These are phyloP conservation scores for Drosophila nigricruria DNA, from an alignment of 2,888 invertebrate genomes.

Conservation along the genomic window DNA sequence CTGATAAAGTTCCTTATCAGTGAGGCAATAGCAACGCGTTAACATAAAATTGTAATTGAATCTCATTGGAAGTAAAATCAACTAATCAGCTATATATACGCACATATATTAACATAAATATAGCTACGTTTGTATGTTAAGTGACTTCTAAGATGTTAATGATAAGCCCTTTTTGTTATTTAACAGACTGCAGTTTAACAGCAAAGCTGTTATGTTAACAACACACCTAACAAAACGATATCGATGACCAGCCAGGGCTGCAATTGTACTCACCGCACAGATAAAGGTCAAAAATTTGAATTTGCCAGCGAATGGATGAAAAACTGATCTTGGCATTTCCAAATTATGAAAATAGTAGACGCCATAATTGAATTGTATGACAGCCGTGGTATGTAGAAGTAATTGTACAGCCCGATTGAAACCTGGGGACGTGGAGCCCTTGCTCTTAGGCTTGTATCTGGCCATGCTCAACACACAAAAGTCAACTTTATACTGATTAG, in stretches of 20 bases:
- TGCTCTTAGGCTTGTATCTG: constrained; percentile 59
- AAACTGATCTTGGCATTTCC: constrained; percentile 85
- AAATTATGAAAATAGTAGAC: constrained; percentile 90
- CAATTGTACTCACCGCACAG: constrained; percentile 88
- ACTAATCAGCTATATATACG: background rate
- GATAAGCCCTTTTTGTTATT: background rate
- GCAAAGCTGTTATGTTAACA: background rate
- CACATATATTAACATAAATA: background rate
- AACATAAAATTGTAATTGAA: background rate
- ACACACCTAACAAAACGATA: constrained; percentile 9
- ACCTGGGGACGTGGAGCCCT: constrained; percentile 67
- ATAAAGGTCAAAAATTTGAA: constrained; percentile 93
- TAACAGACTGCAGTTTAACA: constrained; percentile 5
- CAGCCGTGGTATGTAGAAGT: constrained; percentile 87
- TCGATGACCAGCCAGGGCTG: constrained; percentile 31
- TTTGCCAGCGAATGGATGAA: constrained; percentile 89
- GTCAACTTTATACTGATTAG: constrained; percentile 64
- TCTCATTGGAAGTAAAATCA: background rate
- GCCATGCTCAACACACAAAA: constrained; percentile 64
- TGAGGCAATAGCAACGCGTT: background rate
- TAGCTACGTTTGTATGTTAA: background rate
- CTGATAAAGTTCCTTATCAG: constrained; percentile 6
- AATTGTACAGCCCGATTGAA: constrained; percentile 76
- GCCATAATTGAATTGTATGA: constrained; percentile 89
- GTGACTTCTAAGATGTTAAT: background rate